phyloP scores from a whole-genome alignment of 2,113 vertebrate species.

The Nyctereutes procyonoides region DNA sequence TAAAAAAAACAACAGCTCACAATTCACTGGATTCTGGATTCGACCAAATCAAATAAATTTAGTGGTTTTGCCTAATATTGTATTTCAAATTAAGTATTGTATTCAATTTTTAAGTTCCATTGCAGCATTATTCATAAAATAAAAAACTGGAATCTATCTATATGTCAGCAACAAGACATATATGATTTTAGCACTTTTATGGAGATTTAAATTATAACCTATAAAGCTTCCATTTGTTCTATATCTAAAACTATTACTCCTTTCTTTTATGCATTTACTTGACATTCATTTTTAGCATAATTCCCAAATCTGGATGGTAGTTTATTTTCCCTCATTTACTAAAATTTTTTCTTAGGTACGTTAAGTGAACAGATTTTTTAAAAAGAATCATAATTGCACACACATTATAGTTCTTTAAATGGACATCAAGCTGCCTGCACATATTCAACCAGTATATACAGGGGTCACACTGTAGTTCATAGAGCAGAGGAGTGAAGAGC shows the following conservation, averaged over 20 bases:
- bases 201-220: conserved; percentile 6
- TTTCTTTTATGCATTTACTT: neutral
- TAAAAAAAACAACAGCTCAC: too few relatives aligned
- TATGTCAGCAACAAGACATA: neutral
- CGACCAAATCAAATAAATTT: conserved; percentile 57
- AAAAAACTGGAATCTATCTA: conserved; percentile 16
- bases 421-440: neutral
- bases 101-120: conserved; percentile 1
- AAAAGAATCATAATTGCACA: neutral
- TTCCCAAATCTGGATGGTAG: neutral
- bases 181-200: neutral
- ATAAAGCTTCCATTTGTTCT: neutral
- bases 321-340: conserved; percentile 11
- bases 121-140: conserved; percentile 8
- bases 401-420: neutral
- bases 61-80: conserved; percentile 56
- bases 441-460: neutral
- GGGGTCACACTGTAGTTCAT: neutral
- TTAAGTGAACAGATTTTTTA: neutral
- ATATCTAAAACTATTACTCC: neutral
- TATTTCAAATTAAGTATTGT: conserved; percentile 2
- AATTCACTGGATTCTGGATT: conserved; percentile 60
- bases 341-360: neutral
- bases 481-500: neutral
- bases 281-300: conserved; percentile 10